phyloP scores from a whole-genome alignment of 2,888 invertebrate genomes.

The Tribolium freemani region DNA sequence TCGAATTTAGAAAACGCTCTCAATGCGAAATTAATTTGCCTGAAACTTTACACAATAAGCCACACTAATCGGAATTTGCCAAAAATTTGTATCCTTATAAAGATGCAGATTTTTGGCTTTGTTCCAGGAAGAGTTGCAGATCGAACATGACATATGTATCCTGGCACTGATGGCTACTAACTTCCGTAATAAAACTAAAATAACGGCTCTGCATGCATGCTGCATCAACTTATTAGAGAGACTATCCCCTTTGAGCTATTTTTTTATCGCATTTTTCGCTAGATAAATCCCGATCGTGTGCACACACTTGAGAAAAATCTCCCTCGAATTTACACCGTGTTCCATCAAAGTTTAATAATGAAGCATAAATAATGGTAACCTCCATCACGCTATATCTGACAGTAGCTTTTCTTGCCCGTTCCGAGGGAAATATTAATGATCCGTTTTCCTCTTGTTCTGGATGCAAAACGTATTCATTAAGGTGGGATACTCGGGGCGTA shows the following conservation, averaged over 20 bases:
- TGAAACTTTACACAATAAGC: slow-evolving; percentile 3
- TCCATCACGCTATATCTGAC: slow-evolving; percentile 49
- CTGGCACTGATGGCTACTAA: slow-evolving; percentile 13
- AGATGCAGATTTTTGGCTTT: slow-evolving; percentile 36
- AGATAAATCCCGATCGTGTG: slow-evolving; percentile 14
- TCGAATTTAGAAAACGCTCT: slow-evolving; percentile 17
- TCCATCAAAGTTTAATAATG: slow-evolving; percentile 46
- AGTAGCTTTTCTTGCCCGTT: slow-evolving; percentile 47
- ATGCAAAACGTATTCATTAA: slow-evolving; percentile 50
- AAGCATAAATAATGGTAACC: slow-evolving; percentile 46
- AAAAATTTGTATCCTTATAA: not conserved
- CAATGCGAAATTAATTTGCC: slow-evolving; percentile 25
- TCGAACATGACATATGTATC: slow-evolving; percentile 40
- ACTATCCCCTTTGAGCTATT: not conserved
- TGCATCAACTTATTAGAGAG: not conserved
- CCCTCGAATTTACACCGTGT: slow-evolving; percentile 39
- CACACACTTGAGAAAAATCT: not conserved
- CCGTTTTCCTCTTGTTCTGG: slow-evolving; percentile 45
- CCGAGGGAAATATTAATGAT: slow-evolving; percentile 51
- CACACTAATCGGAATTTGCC: not conserved
- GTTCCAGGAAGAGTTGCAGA: slow-evolving; percentile 36
- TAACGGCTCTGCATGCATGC: not conserved
- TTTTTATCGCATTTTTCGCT: slow-evolving; percentile 1
- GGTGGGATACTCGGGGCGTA: slow-evolving; percentile 47
- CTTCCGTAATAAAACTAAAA: not conserved